These are phyloP conservation scores for Charadrius vociferus DNA, from an alignment of 2,113 vertebrate species.

Conservation along the genomic window DNA sequence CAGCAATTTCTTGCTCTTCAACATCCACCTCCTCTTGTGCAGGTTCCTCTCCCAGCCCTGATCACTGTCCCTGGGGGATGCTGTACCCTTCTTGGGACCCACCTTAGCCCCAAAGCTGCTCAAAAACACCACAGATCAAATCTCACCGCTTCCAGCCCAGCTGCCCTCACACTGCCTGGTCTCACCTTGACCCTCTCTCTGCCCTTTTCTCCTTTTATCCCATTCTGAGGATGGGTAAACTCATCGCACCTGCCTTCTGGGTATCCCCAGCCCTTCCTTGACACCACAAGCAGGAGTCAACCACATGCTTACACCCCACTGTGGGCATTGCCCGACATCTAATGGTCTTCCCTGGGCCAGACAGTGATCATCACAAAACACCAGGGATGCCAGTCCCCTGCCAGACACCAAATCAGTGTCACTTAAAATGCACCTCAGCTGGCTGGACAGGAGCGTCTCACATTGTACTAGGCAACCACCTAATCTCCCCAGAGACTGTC, in stretches of 20 bases:
- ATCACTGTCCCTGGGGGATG: neutral
- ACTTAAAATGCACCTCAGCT: neutral
- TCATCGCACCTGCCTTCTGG: neutral
- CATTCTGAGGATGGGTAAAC: neutral
- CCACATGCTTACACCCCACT: accelerated
- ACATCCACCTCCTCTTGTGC: neutral
- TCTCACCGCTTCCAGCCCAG: neutral
- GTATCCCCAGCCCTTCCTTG: neutral
- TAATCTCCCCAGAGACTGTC: slow-evolving; percentile 31
- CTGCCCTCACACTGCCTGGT: neutral
- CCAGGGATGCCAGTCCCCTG: accelerated
- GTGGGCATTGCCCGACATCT: accelerated
- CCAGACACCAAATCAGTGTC: neutral
- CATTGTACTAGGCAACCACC: neutral
- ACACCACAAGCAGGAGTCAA: neutral
- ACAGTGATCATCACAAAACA: neutral
- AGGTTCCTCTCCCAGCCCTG: neutral
- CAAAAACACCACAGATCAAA: neutral
- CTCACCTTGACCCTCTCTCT: neutral
- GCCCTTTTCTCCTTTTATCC: neutral
- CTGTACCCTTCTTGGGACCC: neutral
- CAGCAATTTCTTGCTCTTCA: neutral
- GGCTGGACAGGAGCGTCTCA: neutral
- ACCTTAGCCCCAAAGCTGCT: neutral
- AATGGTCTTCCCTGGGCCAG: neutral